Base-by-base conservation (phyloP, 2,113 vertebrate genomes). In the Erinaceus europaeus region DNA sequence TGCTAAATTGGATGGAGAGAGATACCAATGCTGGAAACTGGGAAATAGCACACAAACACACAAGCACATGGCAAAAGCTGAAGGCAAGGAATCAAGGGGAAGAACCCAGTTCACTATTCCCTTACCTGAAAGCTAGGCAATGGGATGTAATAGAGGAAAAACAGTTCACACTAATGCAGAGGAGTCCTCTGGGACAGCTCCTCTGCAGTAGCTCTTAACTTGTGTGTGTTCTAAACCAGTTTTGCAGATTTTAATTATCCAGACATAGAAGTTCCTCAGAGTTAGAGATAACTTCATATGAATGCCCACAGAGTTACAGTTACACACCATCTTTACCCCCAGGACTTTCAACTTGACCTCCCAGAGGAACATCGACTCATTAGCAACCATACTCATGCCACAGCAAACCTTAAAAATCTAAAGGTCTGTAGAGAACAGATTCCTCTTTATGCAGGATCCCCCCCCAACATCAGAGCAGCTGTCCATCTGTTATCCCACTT, bases 231-330 rank as follows among this genome's bases (percentile, higher is more conserved):
- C 53, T 36, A 18, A 77, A 69, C 27, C 38, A 76, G 15, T 59
- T 84, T 65, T 74, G 73, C 20, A 23, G 85, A 78, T 75, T 89
- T 68, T 72, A 90, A 90, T 57, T 34, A 85, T 23, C 53, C 42
- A 71, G 53, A 44, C 65, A 50, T 4, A 25, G 55, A 38, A 62
- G 48, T 75, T 15, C 65, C 59, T 90, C 29, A 29, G 85, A 68
- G 52, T 52, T 72, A 57, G 40, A 75, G 79, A 79, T 29, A 52
- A 75, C 25, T 48, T 88, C 72, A 75, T 82, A 72, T 0, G 20
- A 75, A 76, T 72, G 71, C 62, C 90, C 67, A 53, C 0, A 42
- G 84, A 82, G 50, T 84, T 42, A 52, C 14, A 62, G 21, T n/a
- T n/a, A 42, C 44, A 27, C 15, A 27, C 48, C 40, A 23, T 68